Conservation (phyloP, 1,140 invertebrate species). For the Hermetia illucens region DNA sequence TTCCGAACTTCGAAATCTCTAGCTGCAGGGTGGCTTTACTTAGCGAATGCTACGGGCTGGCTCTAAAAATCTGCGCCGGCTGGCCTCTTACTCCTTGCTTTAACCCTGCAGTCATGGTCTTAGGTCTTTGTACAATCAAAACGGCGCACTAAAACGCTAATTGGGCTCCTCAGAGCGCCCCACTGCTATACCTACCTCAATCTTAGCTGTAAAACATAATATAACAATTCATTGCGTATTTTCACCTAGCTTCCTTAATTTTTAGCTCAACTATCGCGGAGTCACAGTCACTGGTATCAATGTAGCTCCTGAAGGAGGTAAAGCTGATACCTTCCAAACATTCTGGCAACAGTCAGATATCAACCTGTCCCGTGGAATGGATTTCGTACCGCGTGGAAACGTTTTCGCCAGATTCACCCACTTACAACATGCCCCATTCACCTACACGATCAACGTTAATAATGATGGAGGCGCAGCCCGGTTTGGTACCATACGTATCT, state of each 20-base stretch:
- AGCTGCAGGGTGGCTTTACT: no score
- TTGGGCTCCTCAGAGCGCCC: no score
- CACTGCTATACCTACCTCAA: no score
- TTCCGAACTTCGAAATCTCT: no score
- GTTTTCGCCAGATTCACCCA: slow-evolving; percentile 58
- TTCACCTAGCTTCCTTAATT: background rate
- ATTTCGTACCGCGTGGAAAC: slow-evolving; percentile 55
- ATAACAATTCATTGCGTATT: no score
- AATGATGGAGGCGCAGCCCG: slow-evolving; percentile 39
- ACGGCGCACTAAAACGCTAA: no score
- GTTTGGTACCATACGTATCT: slow-evolving; percentile 60
- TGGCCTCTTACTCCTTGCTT: no score
- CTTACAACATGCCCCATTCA: slow-evolving; percentile 55
- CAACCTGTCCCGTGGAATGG: slow-evolving; percentile 57
- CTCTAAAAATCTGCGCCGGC: no score
- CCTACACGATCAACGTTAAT: slow-evolving; percentile 45
- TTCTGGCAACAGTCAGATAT: slow-evolving; percentile 63
- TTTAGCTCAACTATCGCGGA: slow-evolving; percentile 43
- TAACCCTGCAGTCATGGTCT: no score
- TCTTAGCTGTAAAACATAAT: no score
- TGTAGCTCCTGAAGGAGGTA: slow-evolving; percentile 32
- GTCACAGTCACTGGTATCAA: slow-evolving; percentile 40
- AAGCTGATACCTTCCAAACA: slow-evolving; percentile 42
- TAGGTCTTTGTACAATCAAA: no score
- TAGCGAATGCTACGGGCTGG: no score